Evolutionary conservation across 2,888 invertebrate genomes (phyloP).

Genomic region (Seira ritae): DNA sequence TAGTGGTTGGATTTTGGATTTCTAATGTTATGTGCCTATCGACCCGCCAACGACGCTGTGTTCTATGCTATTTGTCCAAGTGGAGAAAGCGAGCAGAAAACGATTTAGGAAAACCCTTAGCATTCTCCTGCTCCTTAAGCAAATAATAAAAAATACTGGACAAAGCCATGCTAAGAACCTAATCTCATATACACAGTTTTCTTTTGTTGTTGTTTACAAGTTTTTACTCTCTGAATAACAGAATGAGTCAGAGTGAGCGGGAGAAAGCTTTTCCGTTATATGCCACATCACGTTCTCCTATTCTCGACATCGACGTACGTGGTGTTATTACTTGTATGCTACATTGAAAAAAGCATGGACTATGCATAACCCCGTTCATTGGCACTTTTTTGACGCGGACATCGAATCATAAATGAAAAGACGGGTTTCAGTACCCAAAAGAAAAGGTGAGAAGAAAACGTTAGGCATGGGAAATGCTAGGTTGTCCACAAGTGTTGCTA

Average conservation of each 20-base stretch:
- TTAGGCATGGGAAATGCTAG: conserved; percentile 24
- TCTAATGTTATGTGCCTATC: conserved; percentile 47
- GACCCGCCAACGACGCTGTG: conserved; percentile 39
- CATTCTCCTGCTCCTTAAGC: background rate
- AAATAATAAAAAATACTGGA: background rate
- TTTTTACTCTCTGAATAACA: background rate
- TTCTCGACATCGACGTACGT: too few species aligned
- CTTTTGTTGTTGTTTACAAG: conserved; percentile 7
- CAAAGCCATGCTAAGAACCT: background rate
- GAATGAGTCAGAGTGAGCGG: background rate
- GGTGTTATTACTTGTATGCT: too few species aligned
- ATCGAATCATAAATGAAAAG: conserved; percentile 44
- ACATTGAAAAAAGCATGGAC: too few species aligned
- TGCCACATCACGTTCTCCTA: too few species aligned
- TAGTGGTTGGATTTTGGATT: conserved; percentile 35
- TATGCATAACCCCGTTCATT: conserved; percentile 42
- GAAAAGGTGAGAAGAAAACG: conserved; percentile 15
- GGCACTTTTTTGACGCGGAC: conserved; percentile 33
- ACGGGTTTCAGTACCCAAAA: conserved; percentile 4
- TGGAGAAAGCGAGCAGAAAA: background rate
- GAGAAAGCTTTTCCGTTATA: too few species aligned
- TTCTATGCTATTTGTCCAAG: background rate
- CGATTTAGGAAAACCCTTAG: background rate
- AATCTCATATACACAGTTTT: background rate
- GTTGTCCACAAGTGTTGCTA: conserved; percentile 48